Percentiles rank a stretch among this genome's conserved stretches.
Evolutionary conservation across 2,113 vertebrate genomes (phyloP).

Genomic region (Phaetusa simplex): DNA sequence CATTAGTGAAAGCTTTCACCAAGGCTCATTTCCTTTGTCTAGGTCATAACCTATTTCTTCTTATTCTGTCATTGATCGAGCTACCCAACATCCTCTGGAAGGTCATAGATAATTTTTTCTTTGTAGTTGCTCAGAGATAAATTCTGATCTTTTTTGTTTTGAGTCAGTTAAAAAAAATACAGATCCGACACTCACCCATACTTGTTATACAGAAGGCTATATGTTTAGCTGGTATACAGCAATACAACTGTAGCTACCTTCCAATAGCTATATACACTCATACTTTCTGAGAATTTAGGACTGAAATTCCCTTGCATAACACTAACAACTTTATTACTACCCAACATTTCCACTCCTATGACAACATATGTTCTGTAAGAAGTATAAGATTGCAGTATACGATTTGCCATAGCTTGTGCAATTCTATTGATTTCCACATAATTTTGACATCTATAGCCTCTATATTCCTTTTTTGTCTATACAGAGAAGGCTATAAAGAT

Average conservation of each 20-base stretch:
- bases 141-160: background rate
- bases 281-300: background rate
- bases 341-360: background rate
- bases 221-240: background rate
- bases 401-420: background rate
- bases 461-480: background rate
- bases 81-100: background rate
- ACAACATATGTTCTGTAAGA: background rate
- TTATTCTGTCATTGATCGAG: background rate
- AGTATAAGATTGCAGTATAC: background rate
- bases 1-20: conserved; percentile 35
- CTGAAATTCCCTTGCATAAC: background rate
- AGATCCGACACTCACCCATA: background rate
- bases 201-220: background rate
- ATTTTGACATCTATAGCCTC: background rate
- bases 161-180: background rate
- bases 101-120: conserved; percentile 9
- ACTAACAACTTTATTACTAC: background rate
- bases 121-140: conserved; percentile 29
- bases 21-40: background rate
- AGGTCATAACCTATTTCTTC: conserved; percentile 41
- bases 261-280: background rate
- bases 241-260: background rate
- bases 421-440: background rate
- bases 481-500: background rate